Conservation (phyloP, 2,888 invertebrate genomes). For the Rhagonycha lutea region DNA sequence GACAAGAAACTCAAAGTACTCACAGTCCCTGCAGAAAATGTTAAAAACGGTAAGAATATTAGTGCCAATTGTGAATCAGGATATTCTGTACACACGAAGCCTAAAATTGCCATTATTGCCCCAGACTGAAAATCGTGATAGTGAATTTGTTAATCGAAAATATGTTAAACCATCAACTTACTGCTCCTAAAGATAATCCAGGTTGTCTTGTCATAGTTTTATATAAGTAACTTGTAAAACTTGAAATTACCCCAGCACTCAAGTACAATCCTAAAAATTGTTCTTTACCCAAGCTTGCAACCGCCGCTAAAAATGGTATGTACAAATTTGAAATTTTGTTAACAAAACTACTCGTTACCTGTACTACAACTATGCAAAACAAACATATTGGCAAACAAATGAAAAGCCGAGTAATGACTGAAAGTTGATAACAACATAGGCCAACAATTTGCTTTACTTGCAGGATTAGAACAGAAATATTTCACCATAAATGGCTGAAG, state of each 20-base stretch:
- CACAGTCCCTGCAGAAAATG: slow-evolving; percentile 85
- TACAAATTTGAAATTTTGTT: neutral
- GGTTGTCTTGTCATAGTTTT: slow-evolving; percentile 73
- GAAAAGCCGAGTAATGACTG: slow-evolving; percentile 86
- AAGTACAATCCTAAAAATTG: slow-evolving; percentile 91
- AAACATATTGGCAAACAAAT: slow-evolving; percentile 94
- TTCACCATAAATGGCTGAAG: slow-evolving; percentile 75
- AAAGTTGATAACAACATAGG: slow-evolving; percentile 95
- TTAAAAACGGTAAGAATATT: slow-evolving; percentile 86
- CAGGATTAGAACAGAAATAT: slow-evolving; percentile 85
- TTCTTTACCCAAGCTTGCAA: slow-evolving; percentile 80
- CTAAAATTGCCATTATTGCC: slow-evolving; percentile 89
- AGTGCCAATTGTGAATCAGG: slow-evolving; percentile 89
- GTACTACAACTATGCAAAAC: slow-evolving; percentile 85
- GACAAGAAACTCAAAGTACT: slow-evolving; percentile 48
- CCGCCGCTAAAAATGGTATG: slow-evolving; percentile 60
- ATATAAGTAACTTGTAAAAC: slow-evolving; percentile 80
- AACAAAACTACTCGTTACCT: slow-evolving; percentile 46
- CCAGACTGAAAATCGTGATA: slow-evolving; percentile 75
- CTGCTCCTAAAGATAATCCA: slow-evolving; percentile 89
- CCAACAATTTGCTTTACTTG: slow-evolving; percentile 73
- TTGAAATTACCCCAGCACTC: slow-evolving; percentile 85
- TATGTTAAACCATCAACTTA: slow-evolving; percentile 57
- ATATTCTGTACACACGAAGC: slow-evolving; percentile 83
- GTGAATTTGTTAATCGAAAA: neutral